phyloP scores from a whole-genome alignment of 2,113 vertebrate genomes.

The Halichoerus grypus region DNA sequence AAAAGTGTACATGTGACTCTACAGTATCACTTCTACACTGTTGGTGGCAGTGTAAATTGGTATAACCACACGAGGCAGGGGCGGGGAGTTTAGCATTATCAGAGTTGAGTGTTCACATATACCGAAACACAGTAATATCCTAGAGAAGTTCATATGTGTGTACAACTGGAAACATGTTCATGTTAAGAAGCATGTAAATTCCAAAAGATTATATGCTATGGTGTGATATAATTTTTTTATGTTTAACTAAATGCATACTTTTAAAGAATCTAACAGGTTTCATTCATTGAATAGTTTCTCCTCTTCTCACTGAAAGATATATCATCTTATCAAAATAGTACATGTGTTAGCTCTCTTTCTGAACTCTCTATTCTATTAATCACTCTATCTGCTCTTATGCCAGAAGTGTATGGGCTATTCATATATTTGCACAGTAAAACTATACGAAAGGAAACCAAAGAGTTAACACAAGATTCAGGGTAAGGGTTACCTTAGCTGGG shows the following conservation, averaged over 20 bases:
- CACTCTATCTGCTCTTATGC: not conserved
- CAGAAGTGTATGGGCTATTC: not conserved
- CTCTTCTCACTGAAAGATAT: not conserved
- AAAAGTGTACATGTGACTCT: not conserved
- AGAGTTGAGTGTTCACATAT: not conserved
- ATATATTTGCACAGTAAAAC: not conserved
- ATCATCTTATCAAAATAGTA: not conserved
- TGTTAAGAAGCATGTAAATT: not conserved
- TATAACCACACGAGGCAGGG: not conserved
- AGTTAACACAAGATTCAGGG: not conserved
- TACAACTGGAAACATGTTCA: not conserved
- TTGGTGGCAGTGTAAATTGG: not conserved
- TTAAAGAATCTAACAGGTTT: not conserved
- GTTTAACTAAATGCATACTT: slow-evolving; percentile 5
- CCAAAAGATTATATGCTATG: not conserved
- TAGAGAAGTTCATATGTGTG: not conserved
- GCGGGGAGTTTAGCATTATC: not conserved
- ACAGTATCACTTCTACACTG: not conserved
- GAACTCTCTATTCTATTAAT: not conserved
- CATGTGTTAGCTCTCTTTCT: not conserved
- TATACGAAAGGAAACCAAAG: not conserved
- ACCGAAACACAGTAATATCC: not conserved
- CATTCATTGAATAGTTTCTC: not conserved
- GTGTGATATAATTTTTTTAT: not conserved
- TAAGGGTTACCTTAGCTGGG: not conserved